A percentile compares a stretch with the other conserved stretches of the same genome.
Conservation (phyloP, 2,888 invertebrate species). For the Emesis russula region DNA sequence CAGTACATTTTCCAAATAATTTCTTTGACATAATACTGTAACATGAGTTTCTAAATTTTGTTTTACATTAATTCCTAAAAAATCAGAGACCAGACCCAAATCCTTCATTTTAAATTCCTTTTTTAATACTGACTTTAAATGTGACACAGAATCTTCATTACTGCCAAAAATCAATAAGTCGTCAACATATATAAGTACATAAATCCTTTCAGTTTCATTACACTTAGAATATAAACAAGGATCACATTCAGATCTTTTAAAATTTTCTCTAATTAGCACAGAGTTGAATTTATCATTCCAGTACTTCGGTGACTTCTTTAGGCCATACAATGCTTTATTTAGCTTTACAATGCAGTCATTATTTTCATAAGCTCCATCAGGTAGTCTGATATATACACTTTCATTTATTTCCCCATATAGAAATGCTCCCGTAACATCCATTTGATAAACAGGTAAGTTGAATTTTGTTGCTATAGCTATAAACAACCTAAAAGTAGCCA, state of each 20-base stretch:
- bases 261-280: constrained; percentile 71
- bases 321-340: constrained; percentile 74
- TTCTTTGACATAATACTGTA: constrained; percentile 62
- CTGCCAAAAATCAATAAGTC: constrained; percentile 61
- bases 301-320: constrained; percentile 75
- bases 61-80: constrained; percentile 70
- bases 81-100: constrained; percentile 63
- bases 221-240: constrained; percentile 70
- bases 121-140: constrained; percentile 46
- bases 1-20: constrained; percentile 66
- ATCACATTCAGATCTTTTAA: constrained; percentile 71
- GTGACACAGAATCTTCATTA: constrained; percentile 17
- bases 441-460: constrained; percentile 65
- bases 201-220: constrained; percentile 51
- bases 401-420: constrained; percentile 70
- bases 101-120: constrained; percentile 79
- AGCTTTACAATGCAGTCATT: constrained; percentile 61
- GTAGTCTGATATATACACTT: constrained; percentile 62
- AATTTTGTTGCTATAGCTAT: constrained; percentile 68
- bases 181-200: constrained; percentile 60
- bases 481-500: constrained; percentile 78
- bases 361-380: constrained; percentile 53
- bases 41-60: constrained; percentile 58
- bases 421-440: constrained; percentile 72
- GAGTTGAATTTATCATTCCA: constrained; percentile 79